These are phyloP conservation scores for Halichoeres trimaculatus DNA, from an alignment of 2,113 vertebrate genomes.

Conservation along the genomic window DNA sequence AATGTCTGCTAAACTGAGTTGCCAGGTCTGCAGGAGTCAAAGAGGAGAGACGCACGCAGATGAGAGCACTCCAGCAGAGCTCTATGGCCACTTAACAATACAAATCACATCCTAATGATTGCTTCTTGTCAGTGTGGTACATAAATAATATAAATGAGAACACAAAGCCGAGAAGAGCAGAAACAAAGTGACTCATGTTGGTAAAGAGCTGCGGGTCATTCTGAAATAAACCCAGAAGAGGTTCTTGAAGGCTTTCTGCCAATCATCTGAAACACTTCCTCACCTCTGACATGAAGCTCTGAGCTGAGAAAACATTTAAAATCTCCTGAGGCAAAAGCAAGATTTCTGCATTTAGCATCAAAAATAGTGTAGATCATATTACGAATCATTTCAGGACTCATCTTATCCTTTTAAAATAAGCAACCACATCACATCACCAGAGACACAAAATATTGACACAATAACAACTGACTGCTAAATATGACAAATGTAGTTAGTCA, in stretches of 20 bases:
- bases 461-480: neutral
- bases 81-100: neutral
- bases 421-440: neutral
- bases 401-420: neutral
- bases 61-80: neutral
- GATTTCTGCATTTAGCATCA: neutral
- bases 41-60: slow-evolving; percentile 31
- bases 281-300: neutral
- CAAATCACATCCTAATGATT: neutral
- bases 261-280: neutral
- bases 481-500: neutral
- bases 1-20: slow-evolving; percentile 9
- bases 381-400: neutral
- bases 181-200: no score
- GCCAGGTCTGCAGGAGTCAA: slow-evolving; percentile 19
- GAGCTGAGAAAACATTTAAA: no score
- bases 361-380: neutral
- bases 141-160: no score
- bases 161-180: no score
- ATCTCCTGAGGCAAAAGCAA: neutral
- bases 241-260: neutral
- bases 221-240: neutral
- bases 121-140: no score
- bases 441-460: neutral
- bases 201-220: neutral